Evolutionary conservation across 1,140 invertebrate genomes (phyloP).

Genomic region (Thalassaphorura encarpata): DNA sequence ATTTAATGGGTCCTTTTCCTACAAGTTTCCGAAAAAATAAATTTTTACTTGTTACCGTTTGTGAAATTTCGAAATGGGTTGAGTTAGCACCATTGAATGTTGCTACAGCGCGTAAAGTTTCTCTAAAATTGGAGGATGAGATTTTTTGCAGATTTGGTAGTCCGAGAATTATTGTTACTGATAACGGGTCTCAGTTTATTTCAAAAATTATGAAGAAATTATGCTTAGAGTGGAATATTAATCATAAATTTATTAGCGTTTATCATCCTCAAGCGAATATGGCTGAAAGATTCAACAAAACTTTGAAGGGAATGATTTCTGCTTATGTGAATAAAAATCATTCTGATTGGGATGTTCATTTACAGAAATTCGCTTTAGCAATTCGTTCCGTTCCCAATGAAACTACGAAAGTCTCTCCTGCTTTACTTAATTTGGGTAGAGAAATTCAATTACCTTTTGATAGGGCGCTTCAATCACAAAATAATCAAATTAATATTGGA

Average conservation of each 20-base stretch:
- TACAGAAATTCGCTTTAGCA: constrained; percentile 38
- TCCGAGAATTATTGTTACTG: constrained; percentile 1
- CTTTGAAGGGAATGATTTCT: constrained; percentile 37
- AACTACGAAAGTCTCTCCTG: constrained; percentile 36
- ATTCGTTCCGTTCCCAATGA: constrained; percentile 37
- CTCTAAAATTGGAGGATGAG: constrained; percentile 2
- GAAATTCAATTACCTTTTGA: constrained; percentile 29
- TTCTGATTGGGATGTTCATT: constrained; percentile 34
- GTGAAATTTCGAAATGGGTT: constrained; percentile 13
- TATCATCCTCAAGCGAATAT: constrained; percentile 39
- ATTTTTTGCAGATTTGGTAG: constrained; percentile 11
- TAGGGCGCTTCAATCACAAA: constrained; percentile 9
- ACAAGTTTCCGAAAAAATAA: not conserved
- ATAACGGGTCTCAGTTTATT: constrained; percentile 9
- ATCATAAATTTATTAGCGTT: not conserved
- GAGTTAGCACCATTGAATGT: constrained; percentile 7
- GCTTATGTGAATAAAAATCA: constrained; percentile 36
- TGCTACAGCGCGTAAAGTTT: constrained; percentile 1
- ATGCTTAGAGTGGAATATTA: constrained; percentile 1
- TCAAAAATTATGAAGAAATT: constrained; percentile 4
- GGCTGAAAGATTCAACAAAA: constrained; percentile 38
- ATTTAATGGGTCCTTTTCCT: constrained; percentile 24
- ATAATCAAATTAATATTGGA: no score
- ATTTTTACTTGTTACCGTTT: not conserved
- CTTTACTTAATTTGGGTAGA: constrained; percentile 37